Percentiles rank a stretch among this genome's conserved stretches.
Conservation (phyloP, 2,888 invertebrate species). For the Lysandra bellargus region DNA sequence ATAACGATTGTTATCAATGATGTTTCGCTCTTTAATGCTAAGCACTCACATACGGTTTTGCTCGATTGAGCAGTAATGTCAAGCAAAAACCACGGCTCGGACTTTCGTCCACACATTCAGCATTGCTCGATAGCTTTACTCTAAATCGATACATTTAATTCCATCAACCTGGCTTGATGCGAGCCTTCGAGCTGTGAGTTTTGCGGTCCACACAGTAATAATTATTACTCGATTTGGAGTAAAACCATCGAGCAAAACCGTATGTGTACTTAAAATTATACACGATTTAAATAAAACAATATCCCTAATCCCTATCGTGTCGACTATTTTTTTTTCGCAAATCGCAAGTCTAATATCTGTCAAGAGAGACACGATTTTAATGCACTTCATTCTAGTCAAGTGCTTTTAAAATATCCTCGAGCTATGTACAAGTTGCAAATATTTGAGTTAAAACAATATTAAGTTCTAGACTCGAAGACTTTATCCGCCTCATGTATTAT, state of each 20-base stretch:
- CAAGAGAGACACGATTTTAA: slow-evolving; percentile 23
- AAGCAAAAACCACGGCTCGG: too few species aligned
- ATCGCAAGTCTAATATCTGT: slow-evolving; percentile 25
- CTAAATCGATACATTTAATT: too few species aligned
- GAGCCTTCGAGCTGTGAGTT: too few species aligned
- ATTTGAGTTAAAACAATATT: slow-evolving; percentile 17
- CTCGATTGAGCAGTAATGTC: too few species aligned
- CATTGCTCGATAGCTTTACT: too few species aligned
- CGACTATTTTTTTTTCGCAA: slow-evolving; percentile 9
- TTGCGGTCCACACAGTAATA: too few species aligned
- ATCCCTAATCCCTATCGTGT: not conserved
- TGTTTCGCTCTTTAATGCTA: not conserved
- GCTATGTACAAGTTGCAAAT: slow-evolving; percentile 30
- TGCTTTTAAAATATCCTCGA: slow-evolving; percentile 32
- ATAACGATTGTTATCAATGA: not conserved
- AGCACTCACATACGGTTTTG: too few species aligned
- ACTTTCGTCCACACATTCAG: too few species aligned
- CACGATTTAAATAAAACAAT: not conserved
- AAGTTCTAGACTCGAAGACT: not conserved
- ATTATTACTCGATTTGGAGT: too few species aligned
- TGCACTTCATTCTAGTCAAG: slow-evolving; percentile 30
- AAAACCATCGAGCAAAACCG: too few species aligned
- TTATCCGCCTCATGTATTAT: not conserved
- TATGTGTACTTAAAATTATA: not conserved
- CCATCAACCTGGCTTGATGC: too few species aligned